Conservation (phyloP, 2,113 vertebrate genomes). For the Ariopsis seemanni region DNA sequence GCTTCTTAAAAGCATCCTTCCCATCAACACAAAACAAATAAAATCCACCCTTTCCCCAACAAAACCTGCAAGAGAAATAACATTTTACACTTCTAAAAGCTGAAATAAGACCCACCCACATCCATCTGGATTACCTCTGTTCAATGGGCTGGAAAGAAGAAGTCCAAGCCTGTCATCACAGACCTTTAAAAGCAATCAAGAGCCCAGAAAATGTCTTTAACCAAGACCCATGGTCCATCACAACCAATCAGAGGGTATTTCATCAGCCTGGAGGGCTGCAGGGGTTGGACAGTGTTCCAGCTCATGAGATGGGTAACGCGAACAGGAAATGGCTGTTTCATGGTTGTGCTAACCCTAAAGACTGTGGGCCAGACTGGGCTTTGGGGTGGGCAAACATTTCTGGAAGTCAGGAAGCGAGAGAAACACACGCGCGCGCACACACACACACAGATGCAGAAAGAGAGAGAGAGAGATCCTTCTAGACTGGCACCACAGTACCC, state of each 20-base stretch:
- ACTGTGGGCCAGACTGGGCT: conserved; percentile 28
- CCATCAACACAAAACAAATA: conserved; percentile 47
- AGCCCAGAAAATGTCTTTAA: conserved; percentile 36
- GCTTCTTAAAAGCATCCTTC: conserved; percentile 47
- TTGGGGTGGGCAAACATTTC: conserved; percentile 22
- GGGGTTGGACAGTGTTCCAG: conserved; percentile 10
- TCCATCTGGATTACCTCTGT: conserved; percentile 59
- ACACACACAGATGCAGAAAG: background rate
- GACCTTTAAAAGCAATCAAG: conserved; percentile 54
- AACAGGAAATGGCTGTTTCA: conserved; percentile 51
- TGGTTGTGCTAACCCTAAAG: conserved; percentile 40
- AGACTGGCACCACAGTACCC: background rate
- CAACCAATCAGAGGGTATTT: conserved; percentile 41
- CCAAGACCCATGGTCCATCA: conserved; percentile 38
- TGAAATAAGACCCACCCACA: conserved; percentile 25
- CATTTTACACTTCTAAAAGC: conserved; percentile 41
- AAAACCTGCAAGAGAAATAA: conserved; percentile 37
- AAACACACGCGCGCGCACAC: background rate
- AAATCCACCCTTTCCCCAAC: background rate
- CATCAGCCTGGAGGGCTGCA: conserved; percentile 20
- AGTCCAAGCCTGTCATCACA: conserved; percentile 39
- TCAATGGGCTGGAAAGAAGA: conserved; percentile 43
- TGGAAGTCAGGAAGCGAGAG: background rate
- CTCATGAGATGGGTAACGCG: conserved; percentile 23
- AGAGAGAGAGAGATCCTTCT: background rate